phyloP scores from a whole-genome alignment of 2,113 vertebrate species.

The Himantopus leucocephalus region DNA sequence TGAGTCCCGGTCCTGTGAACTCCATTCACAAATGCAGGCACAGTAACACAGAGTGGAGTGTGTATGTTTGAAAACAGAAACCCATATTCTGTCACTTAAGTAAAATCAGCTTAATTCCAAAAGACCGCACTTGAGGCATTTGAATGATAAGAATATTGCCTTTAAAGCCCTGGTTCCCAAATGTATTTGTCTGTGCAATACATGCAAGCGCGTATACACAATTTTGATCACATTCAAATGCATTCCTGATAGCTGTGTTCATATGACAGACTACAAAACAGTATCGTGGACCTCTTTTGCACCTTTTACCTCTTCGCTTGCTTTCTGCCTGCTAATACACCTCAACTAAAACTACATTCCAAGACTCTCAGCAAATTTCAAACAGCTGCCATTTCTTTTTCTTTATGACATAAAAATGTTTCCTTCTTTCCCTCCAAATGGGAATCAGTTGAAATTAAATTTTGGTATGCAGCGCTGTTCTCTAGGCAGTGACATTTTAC shows the following conservation, averaged over 20 bases:
- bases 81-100: background rate
- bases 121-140: background rate
- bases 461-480: background rate
- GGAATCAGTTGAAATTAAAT: conserved; percentile 42
- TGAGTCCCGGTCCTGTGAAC: background rate
- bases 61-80: background rate
- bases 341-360: background rate
- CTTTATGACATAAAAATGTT: background rate
- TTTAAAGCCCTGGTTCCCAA: background rate
- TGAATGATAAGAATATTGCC: background rate
- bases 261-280: background rate
- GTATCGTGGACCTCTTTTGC: background rate
- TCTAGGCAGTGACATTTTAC: conserved; percentile 23
- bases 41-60: background rate
- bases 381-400: background rate
- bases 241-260: background rate
- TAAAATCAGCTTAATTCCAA: background rate
- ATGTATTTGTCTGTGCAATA: background rate
- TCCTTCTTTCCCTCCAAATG: background rate
- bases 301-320: background rate
- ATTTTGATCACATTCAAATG: background rate
- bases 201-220: background rate
- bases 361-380: conserved; percentile 5
- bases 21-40: background rate
- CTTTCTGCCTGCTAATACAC: background rate